A percentile compares a stretch with the other conserved stretches of the same genome.
Conservation (phyloP, 1,140 invertebrate genomes). For the Muscidifurax raptorellus region DNA sequence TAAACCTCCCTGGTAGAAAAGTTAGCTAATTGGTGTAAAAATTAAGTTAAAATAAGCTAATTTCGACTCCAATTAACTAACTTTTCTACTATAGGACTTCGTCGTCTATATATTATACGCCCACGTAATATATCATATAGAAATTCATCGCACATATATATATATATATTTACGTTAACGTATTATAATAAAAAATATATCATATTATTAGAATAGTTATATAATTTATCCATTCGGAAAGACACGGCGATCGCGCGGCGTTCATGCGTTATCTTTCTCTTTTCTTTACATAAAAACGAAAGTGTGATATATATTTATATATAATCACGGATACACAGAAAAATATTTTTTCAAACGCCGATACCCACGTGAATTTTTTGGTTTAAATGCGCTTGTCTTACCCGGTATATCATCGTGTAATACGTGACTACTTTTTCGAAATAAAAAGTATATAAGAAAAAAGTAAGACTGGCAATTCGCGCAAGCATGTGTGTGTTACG, state of each 20-base stretch:
- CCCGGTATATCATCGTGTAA: background rate
- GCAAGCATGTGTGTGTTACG: background rate
- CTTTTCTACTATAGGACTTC: too few relatives aligned
- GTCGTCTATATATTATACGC: background rate
- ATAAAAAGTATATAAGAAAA: background rate
- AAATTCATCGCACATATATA: constrained; percentile 31
- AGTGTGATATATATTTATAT: background rate
- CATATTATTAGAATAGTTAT: constrained; percentile 26
- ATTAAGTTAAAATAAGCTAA: too few relatives aligned
- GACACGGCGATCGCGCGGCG: constrained; percentile 53
- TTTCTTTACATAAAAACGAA: constrained; percentile 2
- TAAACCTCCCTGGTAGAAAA: too few relatives aligned
- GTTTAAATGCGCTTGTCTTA: background rate
- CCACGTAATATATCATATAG: constrained; percentile 18
- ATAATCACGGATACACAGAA: constrained; percentile 10
- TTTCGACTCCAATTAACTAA: too few relatives aligned
- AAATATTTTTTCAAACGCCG: constrained; percentile 13
- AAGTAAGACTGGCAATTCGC: background rate
- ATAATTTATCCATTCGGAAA: constrained; percentile 3
- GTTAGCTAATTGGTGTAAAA: too few relatives aligned
- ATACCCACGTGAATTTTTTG: background rate
- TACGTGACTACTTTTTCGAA: background rate
- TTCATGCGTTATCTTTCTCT: background rate
- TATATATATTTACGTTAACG: constrained; percentile 16
- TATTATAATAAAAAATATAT: constrained; percentile 50